These are phyloP conservation scores for Wiebesia pumilae DNA, from an alignment of 1,140 invertebrate genomes.

Conservation along the genomic window DNA sequence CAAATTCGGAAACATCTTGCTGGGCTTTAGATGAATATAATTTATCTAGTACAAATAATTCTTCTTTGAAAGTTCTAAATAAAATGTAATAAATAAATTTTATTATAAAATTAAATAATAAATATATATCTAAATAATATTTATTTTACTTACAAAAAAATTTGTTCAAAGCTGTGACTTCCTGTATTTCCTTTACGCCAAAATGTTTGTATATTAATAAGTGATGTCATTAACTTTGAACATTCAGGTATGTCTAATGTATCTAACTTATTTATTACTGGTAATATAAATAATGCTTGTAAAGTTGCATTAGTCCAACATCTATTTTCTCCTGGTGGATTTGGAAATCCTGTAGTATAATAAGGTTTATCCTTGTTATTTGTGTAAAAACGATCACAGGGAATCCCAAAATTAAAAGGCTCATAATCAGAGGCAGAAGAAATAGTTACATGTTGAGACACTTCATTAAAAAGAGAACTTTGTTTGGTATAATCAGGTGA, in stretches of 20 bases:
- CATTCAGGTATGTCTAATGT: conserved; percentile 49
- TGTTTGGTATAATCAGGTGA: background rate
- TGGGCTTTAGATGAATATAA: conserved; percentile 66
- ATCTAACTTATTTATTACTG: conserved; percentile 61
- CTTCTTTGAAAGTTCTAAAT: conserved; percentile 64
- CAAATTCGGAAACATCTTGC: conserved; percentile 69
- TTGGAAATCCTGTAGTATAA: conserved; percentile 66
- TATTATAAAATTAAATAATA: conserved; percentile 11
- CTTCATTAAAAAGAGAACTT: conserved; percentile 40
- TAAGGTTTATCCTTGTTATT: conserved; percentile 56
- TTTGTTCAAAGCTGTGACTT: conserved; percentile 58
- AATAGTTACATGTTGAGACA: conserved; percentile 51
- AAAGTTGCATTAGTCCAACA: conserved; percentile 68
- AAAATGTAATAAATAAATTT: conserved; percentile 2
- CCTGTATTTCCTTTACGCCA: conserved; percentile 61
- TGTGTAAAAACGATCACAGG: conserved; percentile 35
- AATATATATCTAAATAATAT: background rate
- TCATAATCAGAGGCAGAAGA: conserved; percentile 53
- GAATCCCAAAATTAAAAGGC: conserved; percentile 47
- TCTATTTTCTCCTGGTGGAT: conserved; percentile 67
- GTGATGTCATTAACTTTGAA: conserved; percentile 59
- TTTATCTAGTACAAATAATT: conserved; percentile 60
- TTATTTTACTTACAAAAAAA: conserved; percentile 58
- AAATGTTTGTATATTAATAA: conserved; percentile 58
- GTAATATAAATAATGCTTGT: conserved; percentile 65